These are phyloP conservation scores for Dinomys branickii DNA, from an alignment of 2,113 vertebrate genomes.

Conservation along the genomic window DNA sequence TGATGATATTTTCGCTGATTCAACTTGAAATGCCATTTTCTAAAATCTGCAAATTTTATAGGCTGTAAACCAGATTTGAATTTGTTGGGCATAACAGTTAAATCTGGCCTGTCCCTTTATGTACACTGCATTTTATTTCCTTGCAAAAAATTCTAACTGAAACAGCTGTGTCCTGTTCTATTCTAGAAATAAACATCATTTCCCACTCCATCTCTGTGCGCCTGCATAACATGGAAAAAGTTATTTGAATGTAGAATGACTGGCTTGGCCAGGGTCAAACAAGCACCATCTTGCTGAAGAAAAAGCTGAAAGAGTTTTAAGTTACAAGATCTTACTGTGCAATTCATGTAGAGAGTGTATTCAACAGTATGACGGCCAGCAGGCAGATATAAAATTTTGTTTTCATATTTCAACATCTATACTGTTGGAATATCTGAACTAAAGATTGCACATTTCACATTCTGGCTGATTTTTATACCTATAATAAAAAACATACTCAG, in stretches of 20 bases:
- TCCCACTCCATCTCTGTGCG: not conserved
- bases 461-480: constrained; percentile 43
- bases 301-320: constrained; percentile 27
- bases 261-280: constrained; percentile 1
- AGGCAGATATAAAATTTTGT: not conserved
- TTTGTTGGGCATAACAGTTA: constrained; percentile 47
- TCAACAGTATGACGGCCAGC: not conserved
- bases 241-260: constrained; percentile 31
- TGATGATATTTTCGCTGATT: constrained; percentile 52
- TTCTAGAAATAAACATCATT: constrained; percentile 57
- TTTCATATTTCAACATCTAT: constrained; percentile 7
- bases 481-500: constrained; percentile 43
- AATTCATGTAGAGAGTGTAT: not conserved
- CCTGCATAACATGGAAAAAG: not conserved
- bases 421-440: not conserved
- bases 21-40: constrained; percentile 58
- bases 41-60: constrained; percentile 29
- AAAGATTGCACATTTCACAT: constrained; percentile 38
- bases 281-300: constrained; percentile 2
- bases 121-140: constrained; percentile 56
- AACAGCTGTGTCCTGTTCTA: constrained; percentile 35
- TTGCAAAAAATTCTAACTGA: constrained; percentile 9
- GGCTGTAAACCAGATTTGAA: constrained; percentile 38
- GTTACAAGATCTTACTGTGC: not conserved
- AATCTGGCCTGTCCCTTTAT: constrained; percentile 51